Conservation (phyloP, 2,888 invertebrate species). For the Megamerina dolium region DNA sequence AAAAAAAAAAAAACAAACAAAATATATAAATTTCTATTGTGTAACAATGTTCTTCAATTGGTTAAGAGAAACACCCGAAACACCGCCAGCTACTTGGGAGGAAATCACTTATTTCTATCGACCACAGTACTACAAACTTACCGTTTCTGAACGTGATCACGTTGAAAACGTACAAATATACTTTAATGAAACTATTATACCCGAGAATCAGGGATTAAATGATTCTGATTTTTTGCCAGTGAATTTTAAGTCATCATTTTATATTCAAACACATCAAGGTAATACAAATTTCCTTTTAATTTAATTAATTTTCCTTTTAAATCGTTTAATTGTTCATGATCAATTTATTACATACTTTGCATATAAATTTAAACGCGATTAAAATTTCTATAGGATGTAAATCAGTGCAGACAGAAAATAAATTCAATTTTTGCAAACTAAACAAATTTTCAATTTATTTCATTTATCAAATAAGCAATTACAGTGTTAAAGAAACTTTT, state of each 20-base stretch:
- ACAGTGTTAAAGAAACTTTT: too few relatives aligned
- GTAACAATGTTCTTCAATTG: slow-evolving; percentile 46
- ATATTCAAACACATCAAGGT: slow-evolving; percentile 51
- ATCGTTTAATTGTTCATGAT: too few relatives aligned
- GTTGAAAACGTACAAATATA: slow-evolving; percentile 42
- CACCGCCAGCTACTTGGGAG: slow-evolving; percentile 53
- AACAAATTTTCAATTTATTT: too few relatives aligned
- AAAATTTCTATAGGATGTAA: too few relatives aligned
- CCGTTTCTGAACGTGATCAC: slow-evolving; percentile 51
- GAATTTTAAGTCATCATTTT: slow-evolving; percentile 48
- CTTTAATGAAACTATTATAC: slow-evolving; percentile 45
- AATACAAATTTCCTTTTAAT: too few relatives aligned
- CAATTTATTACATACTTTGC: too few relatives aligned
- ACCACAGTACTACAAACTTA: slow-evolving; percentile 46
- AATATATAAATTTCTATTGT: slow-evolving; percentile 14
- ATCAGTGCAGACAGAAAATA: too few relatives aligned
- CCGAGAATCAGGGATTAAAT: slow-evolving; percentile 43
- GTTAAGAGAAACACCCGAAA: slow-evolving; percentile 40
- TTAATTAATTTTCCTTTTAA: too few relatives aligned
- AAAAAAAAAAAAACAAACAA: slow-evolving; percentile 16
- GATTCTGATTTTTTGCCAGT: slow-evolving; percentile 46
- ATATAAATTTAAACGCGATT: too few relatives aligned
- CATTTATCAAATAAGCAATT: too few relatives aligned
- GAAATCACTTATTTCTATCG: slow-evolving; percentile 48
- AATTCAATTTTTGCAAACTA: too few relatives aligned